These are phyloP conservation scores for Epinephelus malabaricus DNA, from an alignment of 2,797 vertebrate genomes.

Conservation along the genomic window DNA sequence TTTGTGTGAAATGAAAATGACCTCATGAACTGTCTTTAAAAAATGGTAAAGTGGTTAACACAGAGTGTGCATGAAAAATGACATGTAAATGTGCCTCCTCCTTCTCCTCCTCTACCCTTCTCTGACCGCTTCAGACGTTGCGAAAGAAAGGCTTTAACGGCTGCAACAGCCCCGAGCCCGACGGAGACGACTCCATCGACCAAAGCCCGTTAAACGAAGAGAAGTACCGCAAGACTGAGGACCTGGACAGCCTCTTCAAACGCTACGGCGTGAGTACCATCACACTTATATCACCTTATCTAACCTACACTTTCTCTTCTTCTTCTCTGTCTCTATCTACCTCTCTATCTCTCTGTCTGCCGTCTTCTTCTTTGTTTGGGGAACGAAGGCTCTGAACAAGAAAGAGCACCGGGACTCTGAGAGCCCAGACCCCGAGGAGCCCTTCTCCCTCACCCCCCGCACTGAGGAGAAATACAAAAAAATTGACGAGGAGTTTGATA, in stretches of 20 bases:
- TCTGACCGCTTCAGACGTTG: conserved; percentile 91
- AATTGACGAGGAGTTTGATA: conserved; percentile 99
- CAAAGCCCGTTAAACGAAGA: conserved; percentile 97
- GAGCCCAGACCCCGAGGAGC: conserved; percentile 97
- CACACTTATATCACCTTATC: conserved; percentile 72
- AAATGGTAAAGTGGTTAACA: conserved; percentile 3
- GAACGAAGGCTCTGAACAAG: conserved; percentile 98
- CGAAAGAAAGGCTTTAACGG: conserved; percentile 99
- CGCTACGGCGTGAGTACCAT: conserved; percentile 96
- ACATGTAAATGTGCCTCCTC: conserved; percentile 69
- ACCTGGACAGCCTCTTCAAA: conserved; percentile 98
- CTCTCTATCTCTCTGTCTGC: conserved; percentile 58
- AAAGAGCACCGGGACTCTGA: conserved; percentile 98
- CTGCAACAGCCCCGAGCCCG: conserved; percentile 98
- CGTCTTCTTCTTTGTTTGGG: conserved; percentile 47
- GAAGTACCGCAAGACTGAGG: conserved; percentile 95
- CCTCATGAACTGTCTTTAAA: conserved; percentile 7
- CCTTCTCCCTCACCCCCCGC: conserved; percentile 98
- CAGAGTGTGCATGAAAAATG: conserved; percentile 51
- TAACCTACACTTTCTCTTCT: conserved; percentile 79
- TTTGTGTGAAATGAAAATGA: conserved; percentile 31
- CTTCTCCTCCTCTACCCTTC: conserved; percentile 63
- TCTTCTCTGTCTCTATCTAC: conserved; percentile 55
- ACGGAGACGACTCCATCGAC: conserved; percentile 97
- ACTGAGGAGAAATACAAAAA: conserved; percentile 99